Base-by-base conservation (phyloP, 2,113 vertebrate genomes). In the Neomonachus schauinslandi region DNA sequence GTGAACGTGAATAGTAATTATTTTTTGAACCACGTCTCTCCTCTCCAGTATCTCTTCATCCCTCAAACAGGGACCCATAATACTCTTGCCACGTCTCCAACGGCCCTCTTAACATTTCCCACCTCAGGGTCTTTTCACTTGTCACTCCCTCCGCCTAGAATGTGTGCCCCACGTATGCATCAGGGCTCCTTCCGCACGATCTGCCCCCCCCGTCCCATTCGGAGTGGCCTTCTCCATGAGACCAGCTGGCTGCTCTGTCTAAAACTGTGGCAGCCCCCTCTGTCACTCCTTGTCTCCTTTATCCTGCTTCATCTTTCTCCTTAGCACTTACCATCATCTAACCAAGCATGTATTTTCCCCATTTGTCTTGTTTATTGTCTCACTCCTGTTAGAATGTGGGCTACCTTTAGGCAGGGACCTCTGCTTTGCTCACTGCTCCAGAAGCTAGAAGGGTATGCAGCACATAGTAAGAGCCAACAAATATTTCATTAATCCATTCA, bases 131-230 rank as follows among this genome's bases (percentile, higher is more conserved):
- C 53, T 87, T 61, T 79, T 39, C 15, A 22, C 36, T 10, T 4
- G 0, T 31, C 57, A 24, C 5, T 53, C 51, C 65, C 22, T 4
- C 39, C 12, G 4, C 22, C 1, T 80, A 18, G 22, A 49, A 39
- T 12, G 1, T 51, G 51, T 0, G 0, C 28, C 24, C 31, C 51
- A 2, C 0, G 12, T 13, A 51, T 7, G 24, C 21, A 26, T 18
- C 49, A 57, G 76, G 33, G 19, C 39, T 53, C 26, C 55, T 31
- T 21, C n/a, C 55, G 80, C 2, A 0, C n/a, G 46, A 46, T 46
- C n/a, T 18, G 7, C 69, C 59, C 14, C 49, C 42, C 42, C 42
- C 42, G 7, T 8, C 5, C 51, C 18, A 5, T 18, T n/a, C 61
- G 26, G 19, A 0, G 1, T 6, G n/a, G 21, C 57, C 59, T 90